Percentiles rank a stretch among this genome's conserved stretches.
These are phyloP conservation scores for Villa cingulata DNA, from an alignment of 2,888 invertebrate species.

Conservation along the genomic window DNA sequence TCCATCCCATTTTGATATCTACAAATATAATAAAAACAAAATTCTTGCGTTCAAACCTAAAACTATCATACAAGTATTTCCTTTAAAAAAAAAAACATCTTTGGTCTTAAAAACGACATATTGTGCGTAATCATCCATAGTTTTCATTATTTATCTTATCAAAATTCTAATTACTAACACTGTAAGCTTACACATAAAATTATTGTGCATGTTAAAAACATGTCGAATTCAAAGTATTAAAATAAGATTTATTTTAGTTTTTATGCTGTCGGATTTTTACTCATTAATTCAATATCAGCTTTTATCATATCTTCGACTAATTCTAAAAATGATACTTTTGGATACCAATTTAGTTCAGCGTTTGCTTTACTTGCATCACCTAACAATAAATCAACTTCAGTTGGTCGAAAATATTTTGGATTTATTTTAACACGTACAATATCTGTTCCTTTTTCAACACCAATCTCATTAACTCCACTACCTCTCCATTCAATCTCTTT, in stretches of 20 bases:
- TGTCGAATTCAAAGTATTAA: no score
- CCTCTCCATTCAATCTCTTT: conserved; percentile 81
- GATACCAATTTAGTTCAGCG: conserved; percentile 73
- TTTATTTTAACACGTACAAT: conserved; percentile 76
- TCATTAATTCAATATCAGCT: conserved; percentile 83
- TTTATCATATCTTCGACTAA: conserved; percentile 92
- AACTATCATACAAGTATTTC: no score
- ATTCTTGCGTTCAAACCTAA: no score
- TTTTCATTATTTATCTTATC: no score
- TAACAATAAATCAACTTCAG: conserved; percentile 87
- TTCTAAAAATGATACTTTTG: conserved; percentile 64
- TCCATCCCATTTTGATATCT: no score
- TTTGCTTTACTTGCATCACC: conserved; percentile 93
- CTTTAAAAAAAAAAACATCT: no score
- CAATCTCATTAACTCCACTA: conserved; percentile 62
- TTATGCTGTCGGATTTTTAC: conserved; percentile 75
- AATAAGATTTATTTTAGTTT: not conserved
- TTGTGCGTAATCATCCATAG: no score
- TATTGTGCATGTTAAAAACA: no score
- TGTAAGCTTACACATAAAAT: no score
- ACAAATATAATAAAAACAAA: no score
- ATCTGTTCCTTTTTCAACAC: conserved; percentile 53
- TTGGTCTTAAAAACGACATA: no score
- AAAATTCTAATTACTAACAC: no score
- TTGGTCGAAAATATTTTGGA: conserved; percentile 90